Base-by-base conservation (phyloP, 2,888 invertebrate genomes). In the Epinotia brunnichana region DNA sequence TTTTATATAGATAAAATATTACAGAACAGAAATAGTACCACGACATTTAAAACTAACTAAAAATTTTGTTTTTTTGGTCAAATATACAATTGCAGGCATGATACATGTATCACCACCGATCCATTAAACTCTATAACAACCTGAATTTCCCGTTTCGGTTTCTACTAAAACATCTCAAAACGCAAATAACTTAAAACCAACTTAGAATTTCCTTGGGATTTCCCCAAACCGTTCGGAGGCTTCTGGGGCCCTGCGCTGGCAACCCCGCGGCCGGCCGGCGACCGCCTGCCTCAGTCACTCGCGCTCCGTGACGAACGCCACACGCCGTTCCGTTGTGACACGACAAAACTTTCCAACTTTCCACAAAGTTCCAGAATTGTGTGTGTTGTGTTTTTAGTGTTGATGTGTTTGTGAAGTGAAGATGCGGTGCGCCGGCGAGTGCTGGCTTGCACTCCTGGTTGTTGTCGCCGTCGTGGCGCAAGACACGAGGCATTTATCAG, bases 351-450 rank as follows among this genome's bases (percentile, higher is more conserved):
- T 92, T 91, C 90, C 86, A 76, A 80, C 80, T 84, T 80, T 81
- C 80, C 78, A 69, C 86, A 79, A 84, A 76, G 81, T 80, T 68
- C 67, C 60, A 57, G 54, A 51, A 70, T 69, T 67, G 74, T 63
- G 76, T 82, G 78, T 78, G 82, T 79, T 62, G 39, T 69, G 60
- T 76, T 59, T n/a, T 56, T 76, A 62, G 90, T 90, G 91, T 92
- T 88, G 88, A 91, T 91, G 92, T 90, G 91, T 86, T 85, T 84
- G 85, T 87, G 88, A 85, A 82, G 85, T 85, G 86, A 86, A 84
- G 82, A 92, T 92, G 92, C 87, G 89, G 90, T 85, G 88, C 90
- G 92, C 91, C 91, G 84, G 85, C 83, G 85, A 84, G 90, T 90
- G 88, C 89, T 91, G 90, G 85, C 87, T 90, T 81, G 78, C 78